These are phyloP conservation scores for Eupleurogrammus muticus DNA, from an alignment of 2,797 vertebrate genomes.

Conservation along the genomic window DNA sequence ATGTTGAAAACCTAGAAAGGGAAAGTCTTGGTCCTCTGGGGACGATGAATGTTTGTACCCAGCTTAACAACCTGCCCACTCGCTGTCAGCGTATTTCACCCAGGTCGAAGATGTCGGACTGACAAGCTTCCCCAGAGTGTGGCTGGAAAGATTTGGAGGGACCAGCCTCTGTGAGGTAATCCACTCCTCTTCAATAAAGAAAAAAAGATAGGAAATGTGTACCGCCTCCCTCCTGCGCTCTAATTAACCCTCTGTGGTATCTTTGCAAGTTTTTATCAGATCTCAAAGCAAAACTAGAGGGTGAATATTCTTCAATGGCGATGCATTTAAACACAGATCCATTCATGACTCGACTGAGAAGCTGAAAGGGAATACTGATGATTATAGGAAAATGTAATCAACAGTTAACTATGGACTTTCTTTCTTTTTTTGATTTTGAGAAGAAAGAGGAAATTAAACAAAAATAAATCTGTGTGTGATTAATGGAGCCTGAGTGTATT, in stretches of 20 bases:
- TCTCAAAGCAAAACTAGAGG: slow-evolving; percentile 24
- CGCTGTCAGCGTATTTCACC: slow-evolving; percentile 8
- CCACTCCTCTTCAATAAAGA: slow-evolving; percentile 37
- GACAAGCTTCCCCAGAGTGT: background rate
- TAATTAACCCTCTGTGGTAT: slow-evolving; percentile 47
- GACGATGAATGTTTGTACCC: background rate
- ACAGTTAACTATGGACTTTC: slow-evolving; percentile 6
- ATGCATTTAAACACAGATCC: slow-evolving; percentile 20
- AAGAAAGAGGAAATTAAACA: slow-evolving; percentile 66
- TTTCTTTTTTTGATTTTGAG: slow-evolving; percentile 28
- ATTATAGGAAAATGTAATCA: slow-evolving; percentile 22
- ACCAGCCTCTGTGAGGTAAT: slow-evolving; percentile 67
- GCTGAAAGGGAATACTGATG: slow-evolving; percentile 1
- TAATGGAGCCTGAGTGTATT: slow-evolving; percentile 53
- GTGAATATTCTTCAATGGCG: slow-evolving; percentile 5
- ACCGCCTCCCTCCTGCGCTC: slow-evolving; percentile 35
- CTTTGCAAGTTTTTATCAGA: slow-evolving; percentile 41
- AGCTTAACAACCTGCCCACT: background rate
- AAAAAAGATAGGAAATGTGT: slow-evolving; percentile 35
- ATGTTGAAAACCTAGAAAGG: background rate
- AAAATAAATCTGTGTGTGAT: slow-evolving; percentile 63
- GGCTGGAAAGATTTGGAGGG: slow-evolving; percentile 33
- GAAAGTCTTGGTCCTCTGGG: background rate
- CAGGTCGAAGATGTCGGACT: slow-evolving; percentile 5
- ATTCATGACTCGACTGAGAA: background rate